These are phyloP conservation scores for Habropoda laboriosa DNA, from an alignment of 1,140 invertebrate species.

Conservation along the genomic window DNA sequence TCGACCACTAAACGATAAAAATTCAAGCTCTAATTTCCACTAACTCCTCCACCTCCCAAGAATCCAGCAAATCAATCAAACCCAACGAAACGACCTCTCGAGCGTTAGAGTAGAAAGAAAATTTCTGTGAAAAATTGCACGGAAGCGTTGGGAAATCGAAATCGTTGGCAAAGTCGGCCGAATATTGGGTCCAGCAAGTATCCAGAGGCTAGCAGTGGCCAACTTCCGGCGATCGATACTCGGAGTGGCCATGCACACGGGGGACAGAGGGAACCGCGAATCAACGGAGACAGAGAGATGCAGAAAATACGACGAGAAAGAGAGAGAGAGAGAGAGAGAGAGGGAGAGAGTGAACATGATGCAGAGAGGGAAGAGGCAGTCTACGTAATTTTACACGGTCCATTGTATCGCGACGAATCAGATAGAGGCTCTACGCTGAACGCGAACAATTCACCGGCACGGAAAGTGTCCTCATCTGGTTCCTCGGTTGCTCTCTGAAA, in stretches of 20 bases:
- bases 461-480: constrained; percentile 40
- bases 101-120: too few species aligned
- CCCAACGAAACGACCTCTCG: background rate
- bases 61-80: too few species aligned
- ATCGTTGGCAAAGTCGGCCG: constrained; percentile 6
- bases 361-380: background rate
- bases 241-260: constrained; percentile 24
- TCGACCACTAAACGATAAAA: background rate
- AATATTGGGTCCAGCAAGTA: constrained; percentile 27
- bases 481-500: constrained; percentile 13
- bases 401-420: constrained; percentile 52
- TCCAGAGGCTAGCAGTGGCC: constrained; percentile 34
- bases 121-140: background rate
- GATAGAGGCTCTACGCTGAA: constrained; percentile 40
- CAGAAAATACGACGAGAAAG: background rate
- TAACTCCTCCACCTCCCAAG: background rate
- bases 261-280: constrained; percentile 13
- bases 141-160: background rate
- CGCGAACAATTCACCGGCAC: constrained; percentile 43
- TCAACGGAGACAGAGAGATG: background rate
- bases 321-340: background rate
- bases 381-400: constrained; percentile 38
- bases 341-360: too few species aligned
- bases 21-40: too few species aligned
- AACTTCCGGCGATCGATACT: constrained; percentile 52